Evolutionary conservation across 2,797 vertebrate genomes (phyloP).

Genomic region (Acipenser ruthenus): DNA sequence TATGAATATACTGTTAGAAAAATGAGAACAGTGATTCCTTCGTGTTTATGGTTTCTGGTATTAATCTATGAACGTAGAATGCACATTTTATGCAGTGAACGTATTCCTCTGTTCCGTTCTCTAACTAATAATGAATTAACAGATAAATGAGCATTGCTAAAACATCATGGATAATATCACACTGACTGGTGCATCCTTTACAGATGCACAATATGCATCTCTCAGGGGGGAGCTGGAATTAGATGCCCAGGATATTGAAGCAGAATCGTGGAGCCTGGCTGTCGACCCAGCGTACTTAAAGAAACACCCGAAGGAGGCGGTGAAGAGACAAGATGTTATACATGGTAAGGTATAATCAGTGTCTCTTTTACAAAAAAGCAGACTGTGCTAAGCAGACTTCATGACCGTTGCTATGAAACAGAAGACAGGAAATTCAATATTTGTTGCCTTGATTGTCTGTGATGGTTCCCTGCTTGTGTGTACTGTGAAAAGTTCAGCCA

Average conservation of each 20-base stretch:
- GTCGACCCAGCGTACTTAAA: conserved; percentile 74
- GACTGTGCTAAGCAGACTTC: not conserved
- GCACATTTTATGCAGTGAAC: too few relatives aligned
- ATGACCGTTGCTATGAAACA: not conserved
- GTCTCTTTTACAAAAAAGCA: not conserved
- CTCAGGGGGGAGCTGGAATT: conserved; percentile 75
- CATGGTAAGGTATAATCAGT: conserved; percentile 61
- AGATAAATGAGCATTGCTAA: too few relatives aligned
- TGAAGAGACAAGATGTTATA: conserved; percentile 89
- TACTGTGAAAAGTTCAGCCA: not conserved
- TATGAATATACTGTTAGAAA: too few relatives aligned
- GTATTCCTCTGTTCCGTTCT: too few relatives aligned
- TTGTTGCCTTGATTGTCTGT: not conserved
- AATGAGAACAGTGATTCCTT: too few relatives aligned
- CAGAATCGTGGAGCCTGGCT: conserved; percentile 84
- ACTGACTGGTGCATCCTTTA: not conserved
- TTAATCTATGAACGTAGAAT: too few relatives aligned
- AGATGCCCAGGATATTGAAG: conserved; percentile 80
- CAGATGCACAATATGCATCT: conserved; percentile 67
- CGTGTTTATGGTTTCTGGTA: too few relatives aligned
- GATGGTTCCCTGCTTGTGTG: not conserved
- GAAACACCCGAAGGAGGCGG: conserved; percentile 64
- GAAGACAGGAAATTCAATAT: not conserved
- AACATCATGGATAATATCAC: too few relatives aligned
- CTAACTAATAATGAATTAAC: too few relatives aligned